phyloP scores from a whole-genome alignment of 2,797 vertebrate species.

The Scleropages formosus region DNA sequence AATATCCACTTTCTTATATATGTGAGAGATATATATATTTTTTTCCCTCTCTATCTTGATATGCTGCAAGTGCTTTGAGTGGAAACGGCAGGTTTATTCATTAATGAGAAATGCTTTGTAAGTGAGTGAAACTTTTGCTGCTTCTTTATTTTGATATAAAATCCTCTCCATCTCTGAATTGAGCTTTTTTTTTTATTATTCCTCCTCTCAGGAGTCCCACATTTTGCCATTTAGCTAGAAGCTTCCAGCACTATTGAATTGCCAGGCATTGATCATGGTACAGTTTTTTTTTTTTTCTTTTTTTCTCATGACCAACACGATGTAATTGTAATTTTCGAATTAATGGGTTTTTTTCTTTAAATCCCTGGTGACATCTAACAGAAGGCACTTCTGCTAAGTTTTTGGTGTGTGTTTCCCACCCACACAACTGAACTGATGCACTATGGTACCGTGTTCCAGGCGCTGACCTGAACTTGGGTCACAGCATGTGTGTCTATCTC shows the following conservation, averaged over 20 bases:
- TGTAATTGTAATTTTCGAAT: conserved; percentile 5
- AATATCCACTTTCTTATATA: neutral
- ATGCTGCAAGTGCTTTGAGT: neutral
- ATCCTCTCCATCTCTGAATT: neutral
- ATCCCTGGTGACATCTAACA: neutral
- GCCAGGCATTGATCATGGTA: neutral
- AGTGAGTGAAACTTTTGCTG: neutral
- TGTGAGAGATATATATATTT: no score
- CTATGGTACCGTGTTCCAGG: neutral
- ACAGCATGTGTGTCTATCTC: neutral
- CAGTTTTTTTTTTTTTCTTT: no score
- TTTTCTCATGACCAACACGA: neutral
- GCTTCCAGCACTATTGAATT: neutral
- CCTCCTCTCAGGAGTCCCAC: neutral
- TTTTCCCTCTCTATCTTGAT: neutral
- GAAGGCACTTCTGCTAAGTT: neutral
- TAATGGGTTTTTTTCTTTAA: neutral
- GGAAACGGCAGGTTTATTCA: neutral
- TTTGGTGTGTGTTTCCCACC: neutral
- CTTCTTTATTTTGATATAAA: neutral
- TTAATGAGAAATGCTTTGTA: neutral
- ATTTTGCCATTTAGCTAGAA: neutral
- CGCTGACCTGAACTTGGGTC: neutral
- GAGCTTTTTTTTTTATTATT: neutral
- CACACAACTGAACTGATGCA: neutral